Evolutionary conservation across 2,888 invertebrate genomes (phyloP).

Genomic region (Vesta saturnalis): DNA sequence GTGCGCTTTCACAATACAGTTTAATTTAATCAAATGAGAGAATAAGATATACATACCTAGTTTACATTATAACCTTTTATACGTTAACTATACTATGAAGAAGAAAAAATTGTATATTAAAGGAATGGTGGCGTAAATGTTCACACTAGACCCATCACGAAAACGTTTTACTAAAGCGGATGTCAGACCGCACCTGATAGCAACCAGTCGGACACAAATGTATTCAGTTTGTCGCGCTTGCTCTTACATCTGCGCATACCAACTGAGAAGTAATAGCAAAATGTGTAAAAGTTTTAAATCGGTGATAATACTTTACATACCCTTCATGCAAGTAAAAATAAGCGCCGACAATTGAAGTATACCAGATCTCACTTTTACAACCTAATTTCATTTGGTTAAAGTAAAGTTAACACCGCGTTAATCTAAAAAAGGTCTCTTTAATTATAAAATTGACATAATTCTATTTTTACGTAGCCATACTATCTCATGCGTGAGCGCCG

Average conservation of each 20-base stretch:
- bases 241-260: constrained; percentile 29
- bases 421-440: too few relatives aligned
- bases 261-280: background rate
- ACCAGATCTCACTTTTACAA: too few relatives aligned
- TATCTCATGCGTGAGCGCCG: too few relatives aligned
- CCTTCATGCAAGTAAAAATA: too few relatives aligned
- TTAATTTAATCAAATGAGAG: background rate
- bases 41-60: background rate
- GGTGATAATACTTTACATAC: too few relatives aligned
- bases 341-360: constrained; percentile 13
- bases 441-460: too few relatives aligned
- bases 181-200: constrained; percentile 33
- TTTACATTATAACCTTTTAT: background rate
- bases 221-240: constrained; percentile 37
- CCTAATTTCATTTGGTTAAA: too few relatives aligned
- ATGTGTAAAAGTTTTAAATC: background rate
- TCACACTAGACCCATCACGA: background rate
- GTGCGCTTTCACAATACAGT: background rate
- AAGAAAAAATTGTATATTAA: background rate
- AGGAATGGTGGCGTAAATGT: too few relatives aligned
- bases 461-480: too few relatives aligned
- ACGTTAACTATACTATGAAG: background rate
- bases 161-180: constrained; percentile 35
- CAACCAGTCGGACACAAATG: constrained; percentile 44
- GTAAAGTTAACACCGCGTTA: too few relatives aligned